phyloP scores from a whole-genome alignment of 1,140 invertebrate genomes.

The Rhagoletis zephyria region DNA sequence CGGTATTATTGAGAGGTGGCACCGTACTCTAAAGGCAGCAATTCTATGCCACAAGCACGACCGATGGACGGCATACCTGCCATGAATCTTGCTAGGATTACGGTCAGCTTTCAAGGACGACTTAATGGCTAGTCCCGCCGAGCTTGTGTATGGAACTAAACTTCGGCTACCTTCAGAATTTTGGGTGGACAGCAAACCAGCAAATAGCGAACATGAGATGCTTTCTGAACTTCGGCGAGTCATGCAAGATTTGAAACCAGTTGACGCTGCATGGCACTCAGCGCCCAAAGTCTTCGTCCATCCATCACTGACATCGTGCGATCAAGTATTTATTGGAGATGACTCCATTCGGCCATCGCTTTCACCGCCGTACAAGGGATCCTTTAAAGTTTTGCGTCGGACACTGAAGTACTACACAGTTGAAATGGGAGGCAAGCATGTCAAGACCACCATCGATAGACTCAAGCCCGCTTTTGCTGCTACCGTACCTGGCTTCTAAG shows the following conservation, averaged over 20 bases:
- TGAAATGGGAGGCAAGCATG: too few species aligned
- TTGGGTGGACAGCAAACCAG: constrained; percentile 3
- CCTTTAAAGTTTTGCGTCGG: too few species aligned
- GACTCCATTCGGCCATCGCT: not conserved
- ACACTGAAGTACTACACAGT: too few species aligned
- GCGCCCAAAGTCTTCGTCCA: not conserved
- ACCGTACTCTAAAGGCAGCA: too few species aligned
- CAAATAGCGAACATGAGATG: not conserved
- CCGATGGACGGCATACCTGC: too few species aligned
- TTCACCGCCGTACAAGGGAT: too few species aligned
- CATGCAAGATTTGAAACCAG: not conserved
- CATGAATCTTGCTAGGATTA: too few species aligned
- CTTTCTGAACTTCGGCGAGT: not conserved
- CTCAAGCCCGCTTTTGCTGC: too few species aligned
- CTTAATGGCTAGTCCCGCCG: constrained; percentile 11
- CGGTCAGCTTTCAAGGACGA: not conserved
- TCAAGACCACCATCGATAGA: too few species aligned
- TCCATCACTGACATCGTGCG: not conserved
- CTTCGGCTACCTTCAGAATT: constrained; percentile 1
- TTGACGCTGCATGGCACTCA: not conserved
- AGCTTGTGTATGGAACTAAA: not conserved
- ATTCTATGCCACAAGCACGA: too few species aligned
- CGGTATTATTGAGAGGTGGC: too few species aligned
- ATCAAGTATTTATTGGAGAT: not conserved
- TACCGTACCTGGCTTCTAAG: too few species aligned